These are phyloP conservation scores for Herminia tarsipennalis DNA, from an alignment of 2,888 invertebrate genomes.

Conservation along the genomic window DNA sequence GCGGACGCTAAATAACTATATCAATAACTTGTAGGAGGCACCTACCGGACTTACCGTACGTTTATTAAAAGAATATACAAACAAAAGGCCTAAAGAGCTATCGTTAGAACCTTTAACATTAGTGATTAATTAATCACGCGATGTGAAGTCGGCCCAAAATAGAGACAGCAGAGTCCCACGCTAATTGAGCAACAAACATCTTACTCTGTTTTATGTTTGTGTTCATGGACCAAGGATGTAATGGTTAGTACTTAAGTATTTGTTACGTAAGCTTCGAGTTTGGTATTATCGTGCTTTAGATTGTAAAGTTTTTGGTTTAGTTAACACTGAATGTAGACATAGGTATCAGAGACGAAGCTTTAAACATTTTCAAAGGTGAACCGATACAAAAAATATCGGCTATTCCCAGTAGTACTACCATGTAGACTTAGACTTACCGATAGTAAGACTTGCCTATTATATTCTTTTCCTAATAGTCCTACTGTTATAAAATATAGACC, in stretches of 20 bases:
- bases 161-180: slow-evolving; percentile 14
- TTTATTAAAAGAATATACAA: slow-evolving; percentile 15
- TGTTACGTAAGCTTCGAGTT: slow-evolving; percentile 27
- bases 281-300: too few relatives aligned
- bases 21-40: not conserved
- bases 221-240: slow-evolving; percentile 44
- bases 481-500: too few relatives aligned
- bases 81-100: slow-evolving; percentile 14
- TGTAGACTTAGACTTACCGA: too few relatives aligned
- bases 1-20: not conserved
- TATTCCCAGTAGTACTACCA: too few relatives aligned
- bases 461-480: too few relatives aligned
- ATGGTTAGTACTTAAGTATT: slow-evolving; percentile 22
- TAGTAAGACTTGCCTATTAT: too few relatives aligned
- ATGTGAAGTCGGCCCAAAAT: slow-evolving; percentile 17
- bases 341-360: too few relatives aligned
- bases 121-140: slow-evolving; percentile 26
- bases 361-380: too few relatives aligned
- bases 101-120: slow-evolving; percentile 19
- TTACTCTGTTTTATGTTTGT: slow-evolving; percentile 17
- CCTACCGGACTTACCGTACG: not conserved
- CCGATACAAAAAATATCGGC: too few relatives aligned
- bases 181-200: slow-evolving; percentile 51
- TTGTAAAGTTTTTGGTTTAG: too few relatives aligned
- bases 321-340: too few relatives aligned